Base-by-base conservation (phyloP, 2,888 invertebrate species). In the Orthosia gothica region DNA sequence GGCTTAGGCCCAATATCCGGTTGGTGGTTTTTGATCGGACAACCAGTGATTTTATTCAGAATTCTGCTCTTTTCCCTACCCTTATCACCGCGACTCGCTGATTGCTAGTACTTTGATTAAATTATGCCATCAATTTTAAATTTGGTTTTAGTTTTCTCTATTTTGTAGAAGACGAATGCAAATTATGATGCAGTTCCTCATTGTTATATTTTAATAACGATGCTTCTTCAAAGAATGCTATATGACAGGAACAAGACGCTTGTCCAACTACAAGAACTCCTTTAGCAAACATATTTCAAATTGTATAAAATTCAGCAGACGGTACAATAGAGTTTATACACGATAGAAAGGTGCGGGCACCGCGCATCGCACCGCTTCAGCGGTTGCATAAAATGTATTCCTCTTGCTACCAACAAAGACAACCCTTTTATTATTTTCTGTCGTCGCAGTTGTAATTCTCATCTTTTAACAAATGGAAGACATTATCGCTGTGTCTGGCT, bases 391-490 rank as follows among this genome's bases (percentile, higher is more conserved):
- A 94, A 95, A 94, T 94, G 92, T 94, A 94, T 94, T 92, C 91
- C 91, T 92, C 92, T 87, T 83, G 91, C 91, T 86, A 91, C 91
- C 91, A 93, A 94, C 94, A 93, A 93, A 93, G 93, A 94, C 93
- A 93, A 93, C 90, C 92, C 91, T 92, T 93, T 93, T 93, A 94
- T 95, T 94, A 92, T 92, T 93, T 94, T 94, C 92, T 92, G 93
- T 93, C 93, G 92, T 93, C 93, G 90, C 89, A 90, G 92, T 88
- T 91, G 93, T 94, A 95, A 94, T 94, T 95, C 94, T 93, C 92
- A 91, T 94, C 94, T 94, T 92, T 94, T 95, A 95, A 95, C 93
- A 94, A 95, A 95, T 95, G 95, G 94, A 93, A 94, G 94, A 94
- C 94, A 95, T 95, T 95, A 95, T 94, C 95, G 92, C 92, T 89